Evolutionary conservation across 1,140 invertebrate genomes (phyloP), one percentile per base, ranked within the genome.

Genomic region (Megalopta genalis): DNA sequence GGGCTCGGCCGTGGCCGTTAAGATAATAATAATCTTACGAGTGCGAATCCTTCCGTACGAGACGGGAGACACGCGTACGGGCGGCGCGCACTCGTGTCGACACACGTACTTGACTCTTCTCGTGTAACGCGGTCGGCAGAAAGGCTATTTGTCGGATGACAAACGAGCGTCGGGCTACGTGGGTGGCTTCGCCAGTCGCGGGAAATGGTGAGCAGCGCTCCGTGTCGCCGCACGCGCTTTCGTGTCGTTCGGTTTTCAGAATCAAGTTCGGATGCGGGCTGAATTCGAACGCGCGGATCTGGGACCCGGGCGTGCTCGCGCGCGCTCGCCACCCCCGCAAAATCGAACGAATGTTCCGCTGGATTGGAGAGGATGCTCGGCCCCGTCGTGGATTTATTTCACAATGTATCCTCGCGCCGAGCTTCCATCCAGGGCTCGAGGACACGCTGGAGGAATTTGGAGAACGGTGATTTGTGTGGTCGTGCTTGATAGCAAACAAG

Each of bases 111-210:
- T 77, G 84, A 73, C 83, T 84, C 79, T 72, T 85, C 83, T 85
- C 70, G 71, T 69, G 64, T 42, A 69, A 82, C 46, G 64, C 81
- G 70, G 65, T 21, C 85, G 77, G 75, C 85, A 81, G 85, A 87
- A 75, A 87, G 86, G 90, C 92, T 92, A 93, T 93, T 93, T 93
- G 91, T 92, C 91, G 90, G 90, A 92, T 93, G 91, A 93, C 90
- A 93, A 93, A 93, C 90, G 92, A 92, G 90, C 91, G 90, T 87
- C 91, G 90, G 87, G 88, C 92, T 87, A 88, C 91, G 91, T 93
- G 92, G 92, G 92, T 93, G 91, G 92, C 89, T 92, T 90, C 83
- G 87, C 87, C 85, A 87, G 83, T 90, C 90, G 89, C 90, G 91
- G 91, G 88, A 92, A 92, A 92, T 92, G 90, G 90, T 90, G 91